A percentile compares a stretch with the other conserved stretches of the same genome.
Evolutionary conservation across 2,797 vertebrate species (phyloP).

Genomic region (Saxicola maurus): DNA sequence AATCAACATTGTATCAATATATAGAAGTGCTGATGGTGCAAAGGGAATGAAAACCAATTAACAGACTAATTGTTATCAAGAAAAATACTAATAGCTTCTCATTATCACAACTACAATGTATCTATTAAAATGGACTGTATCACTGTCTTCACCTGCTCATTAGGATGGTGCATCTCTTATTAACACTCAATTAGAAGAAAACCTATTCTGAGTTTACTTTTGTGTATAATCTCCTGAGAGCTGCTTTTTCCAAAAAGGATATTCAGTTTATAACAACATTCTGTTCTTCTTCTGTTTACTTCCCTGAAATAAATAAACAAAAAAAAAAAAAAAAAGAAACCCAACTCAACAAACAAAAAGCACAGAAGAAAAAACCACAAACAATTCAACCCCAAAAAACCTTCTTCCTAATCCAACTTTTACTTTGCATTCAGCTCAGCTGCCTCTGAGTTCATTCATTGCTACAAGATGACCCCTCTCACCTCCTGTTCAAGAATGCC

Average conservation of each 20-base stretch:
- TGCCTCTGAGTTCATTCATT: background rate
- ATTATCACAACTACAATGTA: background rate
- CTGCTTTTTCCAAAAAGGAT: background rate
- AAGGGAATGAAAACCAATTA: background rate
- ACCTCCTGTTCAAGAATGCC: background rate
- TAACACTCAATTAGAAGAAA: background rate
- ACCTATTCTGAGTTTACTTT: background rate
- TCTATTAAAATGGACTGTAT: background rate
- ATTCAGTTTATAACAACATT: background rate
- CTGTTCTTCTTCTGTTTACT: background rate
- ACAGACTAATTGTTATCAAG: constrained; percentile 28
- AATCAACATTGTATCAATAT: background rate
- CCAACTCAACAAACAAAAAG: background rate
- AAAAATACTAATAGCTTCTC: constrained; percentile 43
- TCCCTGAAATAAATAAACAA: background rate
- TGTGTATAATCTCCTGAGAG: background rate
- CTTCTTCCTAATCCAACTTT: background rate
- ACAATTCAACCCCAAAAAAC: accelerated
- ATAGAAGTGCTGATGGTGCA: constrained; percentile 27
- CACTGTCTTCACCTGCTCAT: background rate
- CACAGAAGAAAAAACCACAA: accelerated
- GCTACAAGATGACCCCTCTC: background rate
- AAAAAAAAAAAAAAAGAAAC: background rate
- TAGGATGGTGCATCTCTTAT: background rate
- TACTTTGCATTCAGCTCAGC: background rate